Base-by-base conservation (phyloP, 2,113 vertebrate genomes). In the Seriola dumerili region DNA sequence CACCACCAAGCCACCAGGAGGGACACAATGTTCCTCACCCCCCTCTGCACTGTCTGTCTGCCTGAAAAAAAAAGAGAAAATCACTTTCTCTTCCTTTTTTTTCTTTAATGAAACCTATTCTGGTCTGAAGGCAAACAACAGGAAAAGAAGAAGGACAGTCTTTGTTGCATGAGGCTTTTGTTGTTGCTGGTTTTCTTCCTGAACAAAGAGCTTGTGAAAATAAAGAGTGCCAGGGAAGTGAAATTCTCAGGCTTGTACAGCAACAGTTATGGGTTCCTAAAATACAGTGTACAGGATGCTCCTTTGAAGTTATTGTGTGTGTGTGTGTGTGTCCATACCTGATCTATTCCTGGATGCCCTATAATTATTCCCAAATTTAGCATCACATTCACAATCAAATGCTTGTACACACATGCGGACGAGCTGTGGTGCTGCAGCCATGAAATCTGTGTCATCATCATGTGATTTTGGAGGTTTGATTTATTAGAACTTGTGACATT, bases 11-110 rank as follows among this genome's bases (percentile, higher is more conserved):
- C 84, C 85, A 85, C 81, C 79, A 81, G 82, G 71, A 87, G 78
- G 90, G 84, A 93, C 92, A 89, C 72, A 46, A 4, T 85, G 90
- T 92, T 89, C 88, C 85, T 77, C 72, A n/a, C 54, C 83, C 66
- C 48, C 57, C 70, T 78, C 55, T 70, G 54, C 32, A 2, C 78
- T 16, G 29, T 69, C 68, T 76, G 44, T 70, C 69, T 46, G 19
- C 50, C 23, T 42, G n/a, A 52, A 48, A 42, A 36, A 54, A 61
- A 38, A 36, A 38, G 2, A 29, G 29, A 29, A 29, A 29, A 46
- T 34, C 54, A n/a, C 23, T 1, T 4, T 63, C 42, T 46, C n/a
- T 36, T 68, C 23, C 48, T 14, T 1, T 52, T 66, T 74, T 62
- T 62, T 16, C 25, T 84, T 58, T 8, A 73, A 61, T 32, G 0